phyloP scores from a whole-genome alignment of 1,140 invertebrate species.

The Telenomus remus region DNA sequence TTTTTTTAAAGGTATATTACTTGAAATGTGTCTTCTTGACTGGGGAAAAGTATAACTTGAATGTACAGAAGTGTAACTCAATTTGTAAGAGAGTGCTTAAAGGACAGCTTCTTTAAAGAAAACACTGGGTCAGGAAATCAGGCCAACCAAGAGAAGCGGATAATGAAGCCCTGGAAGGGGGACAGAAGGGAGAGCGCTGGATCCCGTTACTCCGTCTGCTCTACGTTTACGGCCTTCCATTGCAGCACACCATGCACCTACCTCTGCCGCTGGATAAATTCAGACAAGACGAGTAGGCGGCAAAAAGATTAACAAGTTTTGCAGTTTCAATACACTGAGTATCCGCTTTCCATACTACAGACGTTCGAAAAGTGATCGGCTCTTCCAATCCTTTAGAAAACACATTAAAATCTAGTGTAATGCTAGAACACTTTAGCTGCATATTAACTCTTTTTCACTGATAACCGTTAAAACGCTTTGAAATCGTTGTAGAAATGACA shows the following conservation, averaged over 20 bases:
- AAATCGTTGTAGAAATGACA: too few species aligned
- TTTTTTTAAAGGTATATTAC: conserved; percentile 38
- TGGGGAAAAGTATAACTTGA: conserved; percentile 53
- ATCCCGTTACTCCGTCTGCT: conserved; percentile 54
- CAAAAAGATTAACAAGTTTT: conserved; percentile 56
- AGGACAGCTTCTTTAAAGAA: conserved; percentile 42
- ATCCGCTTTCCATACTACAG: conserved; percentile 39
- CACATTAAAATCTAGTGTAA: too few species aligned
- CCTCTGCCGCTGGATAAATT: conserved; percentile 28
- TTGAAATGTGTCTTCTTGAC: conserved; percentile 47
- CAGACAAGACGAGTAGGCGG: conserved; percentile 57
- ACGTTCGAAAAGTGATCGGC: too few species aligned
- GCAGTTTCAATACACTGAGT: conserved; percentile 31
- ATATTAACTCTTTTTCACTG: too few species aligned
- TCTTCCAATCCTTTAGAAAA: too few species aligned
- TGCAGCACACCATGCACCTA: conserved; percentile 12
- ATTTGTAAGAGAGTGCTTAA: conserved; percentile 47
- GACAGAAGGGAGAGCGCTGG: conserved; percentile 3
- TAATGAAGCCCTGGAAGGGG: conserved; percentile 33
- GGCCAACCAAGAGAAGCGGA: conserved; percentile 63
- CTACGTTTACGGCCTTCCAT: conserved; percentile 34
- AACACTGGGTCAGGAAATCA: conserved; percentile 73
- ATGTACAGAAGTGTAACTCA: conserved; percentile 60
- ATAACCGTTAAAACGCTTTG: too few species aligned
- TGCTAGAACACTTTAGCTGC: too few species aligned